phyloP scores from a whole-genome alignment of 2,888 invertebrate genomes.

The Agonum fuliginosum region DNA sequence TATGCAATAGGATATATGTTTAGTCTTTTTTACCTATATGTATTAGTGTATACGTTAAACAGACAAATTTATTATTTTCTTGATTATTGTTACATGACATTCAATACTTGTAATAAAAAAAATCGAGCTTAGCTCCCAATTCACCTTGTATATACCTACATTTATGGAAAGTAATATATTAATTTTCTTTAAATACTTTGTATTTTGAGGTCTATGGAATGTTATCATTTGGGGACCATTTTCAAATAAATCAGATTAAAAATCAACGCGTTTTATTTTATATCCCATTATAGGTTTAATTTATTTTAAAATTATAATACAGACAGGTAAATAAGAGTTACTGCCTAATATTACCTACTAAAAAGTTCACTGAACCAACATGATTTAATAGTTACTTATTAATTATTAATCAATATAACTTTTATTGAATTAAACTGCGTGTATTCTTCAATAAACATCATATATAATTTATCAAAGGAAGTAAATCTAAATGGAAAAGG shows the following conservation, averaged over 20 bases:
- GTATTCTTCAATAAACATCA: too few relatives aligned
- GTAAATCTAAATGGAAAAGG: too few relatives aligned
- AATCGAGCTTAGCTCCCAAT: slow-evolving; percentile 52
- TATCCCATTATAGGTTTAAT: background rate
- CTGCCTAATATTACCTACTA: background rate
- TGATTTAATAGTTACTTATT: background rate
- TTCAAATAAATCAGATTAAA: slow-evolving; percentile 66
- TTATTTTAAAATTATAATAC: too few relatives aligned
- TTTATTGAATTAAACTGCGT: too few relatives aligned
- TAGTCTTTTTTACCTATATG: slow-evolving; percentile 54
- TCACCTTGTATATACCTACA: slow-evolving; percentile 57
- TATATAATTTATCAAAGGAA: too few relatives aligned
- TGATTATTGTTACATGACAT: slow-evolving; percentile 47
- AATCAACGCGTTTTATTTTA: slow-evolving; percentile 54
- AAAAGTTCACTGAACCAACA: background rate
- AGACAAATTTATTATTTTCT: slow-evolving; percentile 48
- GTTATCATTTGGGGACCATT: slow-evolving; percentile 68
- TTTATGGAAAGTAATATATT: slow-evolving; percentile 62
- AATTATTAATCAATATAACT: too few relatives aligned
- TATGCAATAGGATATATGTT: slow-evolving; percentile 56
- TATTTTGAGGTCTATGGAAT: slow-evolving; percentile 67
- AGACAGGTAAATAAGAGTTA: background rate
- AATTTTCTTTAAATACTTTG: slow-evolving; percentile 64
- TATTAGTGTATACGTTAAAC: slow-evolving; percentile 52
- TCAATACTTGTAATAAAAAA: slow-evolving; percentile 45